A percentile compares a stretch with the other conserved stretches of the same genome.
These are phyloP conservation scores for Atlantisia rogersi DNA, from an alignment of 2,113 vertebrate genomes.

Conservation along the genomic window DNA sequence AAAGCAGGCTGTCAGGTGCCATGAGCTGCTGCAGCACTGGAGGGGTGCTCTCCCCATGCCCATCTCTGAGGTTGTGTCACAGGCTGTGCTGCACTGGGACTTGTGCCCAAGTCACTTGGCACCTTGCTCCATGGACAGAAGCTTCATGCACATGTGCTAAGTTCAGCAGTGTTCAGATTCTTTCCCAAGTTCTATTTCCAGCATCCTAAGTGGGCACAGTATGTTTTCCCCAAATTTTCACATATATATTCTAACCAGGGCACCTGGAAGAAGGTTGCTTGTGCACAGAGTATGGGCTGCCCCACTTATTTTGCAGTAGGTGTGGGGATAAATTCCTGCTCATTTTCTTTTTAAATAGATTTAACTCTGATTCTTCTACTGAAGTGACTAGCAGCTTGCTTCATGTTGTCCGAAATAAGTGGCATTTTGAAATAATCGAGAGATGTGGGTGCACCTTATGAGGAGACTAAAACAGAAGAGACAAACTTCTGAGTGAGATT, in stretches of 20 bases:
- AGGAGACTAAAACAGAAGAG: slow-evolving; percentile 29
- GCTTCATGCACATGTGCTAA: neutral
- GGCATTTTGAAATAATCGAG: slow-evolving; percentile 38
- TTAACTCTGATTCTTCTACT: neutral
- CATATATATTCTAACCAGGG: neutral
- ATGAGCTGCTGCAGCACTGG: rapidly evolving
- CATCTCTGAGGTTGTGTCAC: neutral
- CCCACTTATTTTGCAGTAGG: neutral
- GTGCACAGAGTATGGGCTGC: neutral
- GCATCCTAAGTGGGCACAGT: neutral
- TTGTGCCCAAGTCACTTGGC: neutral
- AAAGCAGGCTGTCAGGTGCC: neutral
- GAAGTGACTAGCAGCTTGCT: neutral
- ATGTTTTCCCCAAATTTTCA: neutral
- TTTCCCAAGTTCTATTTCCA: neutral
- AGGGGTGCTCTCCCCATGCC: rapidly evolving
- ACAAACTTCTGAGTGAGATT: slow-evolving; percentile 58
- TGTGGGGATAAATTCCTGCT: neutral
- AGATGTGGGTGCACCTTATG: neutral
- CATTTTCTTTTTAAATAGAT: neutral
- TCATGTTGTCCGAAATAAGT: neutral
- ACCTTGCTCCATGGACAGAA: no score
- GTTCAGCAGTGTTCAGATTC: neutral
- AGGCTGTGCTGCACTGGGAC: neutral
- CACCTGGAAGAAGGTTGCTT: neutral